Evolutionary conservation across 2,797 vertebrate genomes (phyloP).

Genomic region (Triplophysa bombifrons): DNA sequence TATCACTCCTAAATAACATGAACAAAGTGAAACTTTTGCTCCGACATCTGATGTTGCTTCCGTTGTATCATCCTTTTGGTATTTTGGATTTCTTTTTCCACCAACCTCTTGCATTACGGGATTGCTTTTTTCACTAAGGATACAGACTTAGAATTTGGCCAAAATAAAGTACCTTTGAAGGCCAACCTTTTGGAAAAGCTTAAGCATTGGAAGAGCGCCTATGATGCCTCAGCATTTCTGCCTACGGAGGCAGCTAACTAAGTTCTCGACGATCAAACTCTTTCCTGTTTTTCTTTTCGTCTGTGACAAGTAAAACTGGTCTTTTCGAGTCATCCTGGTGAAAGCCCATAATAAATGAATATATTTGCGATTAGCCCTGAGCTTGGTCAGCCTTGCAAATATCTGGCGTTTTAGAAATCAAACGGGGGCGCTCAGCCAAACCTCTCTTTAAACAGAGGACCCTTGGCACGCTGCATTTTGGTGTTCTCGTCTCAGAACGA

Average conservation of each 20-base stretch:
- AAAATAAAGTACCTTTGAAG: neutral
- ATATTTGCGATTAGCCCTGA: slow-evolving; percentile 65
- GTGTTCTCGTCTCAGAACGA: slow-evolving; percentile 10
- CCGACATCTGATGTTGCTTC: neutral
- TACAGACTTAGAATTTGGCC: neutral
- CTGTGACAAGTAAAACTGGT: neutral
- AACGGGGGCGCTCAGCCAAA: slow-evolving; percentile 48
- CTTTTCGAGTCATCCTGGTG: slow-evolving; percentile 30
- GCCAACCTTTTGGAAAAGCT: neutral
- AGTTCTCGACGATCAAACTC: neutral
- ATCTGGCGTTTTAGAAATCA: slow-evolving; percentile 62
- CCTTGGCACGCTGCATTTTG: slow-evolving; percentile 7
- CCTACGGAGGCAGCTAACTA: neutral
- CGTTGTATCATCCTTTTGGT: neutral
- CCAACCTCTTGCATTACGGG: neutral
- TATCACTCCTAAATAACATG: neutral
- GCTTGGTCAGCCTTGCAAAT: slow-evolving; percentile 64
- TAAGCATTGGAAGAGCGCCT: neutral
- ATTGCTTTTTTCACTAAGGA: neutral
- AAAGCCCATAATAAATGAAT: slow-evolving; percentile 57
- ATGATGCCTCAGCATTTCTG: neutral
- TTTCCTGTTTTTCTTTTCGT: slow-evolving; percentile 7
- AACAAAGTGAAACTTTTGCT: neutral
- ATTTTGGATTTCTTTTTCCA: neutral
- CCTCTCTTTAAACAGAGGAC: slow-evolving; percentile 28